Evolutionary conservation across 2,113 vertebrate species (phyloP).

Genomic region (mouse (Mus musculus)): GRCm39 chr7:42994001-42994500

Average conservation of each 20-base stretch:
- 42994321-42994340: too few relatives aligned
- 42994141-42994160: background rate
- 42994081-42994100: background rate
- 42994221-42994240: background rate
- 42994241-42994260: background rate
- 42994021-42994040: background rate
- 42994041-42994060: background rate
- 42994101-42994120: too few relatives aligned
- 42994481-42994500: background rate
- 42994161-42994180: background rate
- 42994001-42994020: background rate
- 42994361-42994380: background rate
- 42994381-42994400: background rate
- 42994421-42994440: background rate
- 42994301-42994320: background rate
- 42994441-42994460: background rate
- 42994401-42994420: background rate
- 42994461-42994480: background rate
- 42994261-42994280: background rate
- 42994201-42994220: background rate
- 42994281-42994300: background rate
- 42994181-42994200: constrained; percentile 38
- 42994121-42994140: background rate
- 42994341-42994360: background rate
- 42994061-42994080: background rate